Conservation (phyloP, 2,888 invertebrate species). For the Halictus ligatus region DNA sequence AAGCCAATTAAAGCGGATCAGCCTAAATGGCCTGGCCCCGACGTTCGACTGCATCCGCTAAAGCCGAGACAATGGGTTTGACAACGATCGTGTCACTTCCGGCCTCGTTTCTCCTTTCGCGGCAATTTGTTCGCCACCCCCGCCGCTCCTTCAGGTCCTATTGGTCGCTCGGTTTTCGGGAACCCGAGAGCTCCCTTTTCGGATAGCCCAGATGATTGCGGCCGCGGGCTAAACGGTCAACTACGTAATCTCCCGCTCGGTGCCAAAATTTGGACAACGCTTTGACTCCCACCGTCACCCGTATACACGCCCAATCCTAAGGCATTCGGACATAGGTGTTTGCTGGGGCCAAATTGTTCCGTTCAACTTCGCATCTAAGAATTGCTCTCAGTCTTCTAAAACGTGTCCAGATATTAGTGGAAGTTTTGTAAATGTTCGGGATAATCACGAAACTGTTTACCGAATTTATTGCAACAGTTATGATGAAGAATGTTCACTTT, state of each 20-base stretch:
- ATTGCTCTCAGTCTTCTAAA: too few species aligned
- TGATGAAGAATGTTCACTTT: not conserved
- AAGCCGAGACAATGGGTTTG: slow-evolving; percentile 45
- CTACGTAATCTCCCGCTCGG: not conserved
- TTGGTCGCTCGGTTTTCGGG: slow-evolving; percentile 16
- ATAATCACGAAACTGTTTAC: too few species aligned
- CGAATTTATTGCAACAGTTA: too few species aligned
- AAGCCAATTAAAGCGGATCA: slow-evolving; percentile 73
- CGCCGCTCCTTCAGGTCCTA: not conserved
- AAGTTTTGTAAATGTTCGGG: too few species aligned
- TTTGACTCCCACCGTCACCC: not conserved
- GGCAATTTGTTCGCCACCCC: slow-evolving; percentile 31
- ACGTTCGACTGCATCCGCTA: slow-evolving; percentile 57
- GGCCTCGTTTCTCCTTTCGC: slow-evolving; percentile 38
- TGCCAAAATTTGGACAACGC: not conserved
- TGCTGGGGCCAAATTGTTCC: not conserved
- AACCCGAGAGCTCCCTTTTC: not conserved
- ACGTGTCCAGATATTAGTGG: too few species aligned
- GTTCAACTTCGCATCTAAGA: not conserved
- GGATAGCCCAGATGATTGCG: not conserved
- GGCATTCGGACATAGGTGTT: not conserved
- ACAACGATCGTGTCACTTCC: slow-evolving; percentile 55
- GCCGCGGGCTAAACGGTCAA: not conserved
- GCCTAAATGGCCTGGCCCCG: slow-evolving; percentile 65
- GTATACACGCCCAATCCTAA: not conserved